phyloP scores from a whole-genome alignment of 1,140 invertebrate species.

The Frieseomelitta varia region DNA sequence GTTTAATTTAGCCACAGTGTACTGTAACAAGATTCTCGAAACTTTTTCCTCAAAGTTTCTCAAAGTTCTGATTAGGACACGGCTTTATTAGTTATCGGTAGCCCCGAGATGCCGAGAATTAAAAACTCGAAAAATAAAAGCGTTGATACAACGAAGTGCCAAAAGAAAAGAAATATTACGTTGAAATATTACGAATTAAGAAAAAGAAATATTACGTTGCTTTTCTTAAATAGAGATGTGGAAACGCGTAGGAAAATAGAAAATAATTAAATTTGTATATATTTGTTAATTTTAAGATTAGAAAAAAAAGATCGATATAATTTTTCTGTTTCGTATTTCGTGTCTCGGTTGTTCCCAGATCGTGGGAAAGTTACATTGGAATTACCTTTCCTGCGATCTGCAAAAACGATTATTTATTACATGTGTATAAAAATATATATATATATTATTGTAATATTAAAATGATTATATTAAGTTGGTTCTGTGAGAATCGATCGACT shows the following conservation, averaged over 20 bases:
- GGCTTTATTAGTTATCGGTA: neutral
- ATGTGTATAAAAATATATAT: constrained; percentile 8
- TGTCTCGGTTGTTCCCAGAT: constrained; percentile 8
- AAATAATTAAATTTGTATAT: constrained; percentile 25
- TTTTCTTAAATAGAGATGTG: neutral
- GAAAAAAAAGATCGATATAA: neutral
- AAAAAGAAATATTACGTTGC: constrained; percentile 35
- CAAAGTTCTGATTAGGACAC: too few relatives aligned
- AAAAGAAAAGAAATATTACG: constrained; percentile 25
- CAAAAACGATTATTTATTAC: constrained; percentile 46
- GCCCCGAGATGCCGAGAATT: neutral
- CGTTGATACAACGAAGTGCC: constrained; percentile 28
- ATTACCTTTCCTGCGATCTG: neutral
- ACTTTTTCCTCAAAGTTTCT: too few relatives aligned
- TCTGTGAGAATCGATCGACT: constrained; percentile 29
- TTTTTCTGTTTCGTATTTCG: constrained; percentile 19
- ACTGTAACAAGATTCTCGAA: too few relatives aligned
- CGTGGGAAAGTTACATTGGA: neutral
- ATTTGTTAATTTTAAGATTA: neutral
- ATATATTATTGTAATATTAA: neutral
- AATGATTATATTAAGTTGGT: neutral
- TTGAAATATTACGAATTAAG: constrained; percentile 6
- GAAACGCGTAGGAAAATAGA: neutral
- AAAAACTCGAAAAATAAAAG: neutral
- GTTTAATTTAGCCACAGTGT: too few relatives aligned